phyloP scores from a whole-genome alignment of 2,888 invertebrate genomes.

The Tethea ocularis region DNA sequence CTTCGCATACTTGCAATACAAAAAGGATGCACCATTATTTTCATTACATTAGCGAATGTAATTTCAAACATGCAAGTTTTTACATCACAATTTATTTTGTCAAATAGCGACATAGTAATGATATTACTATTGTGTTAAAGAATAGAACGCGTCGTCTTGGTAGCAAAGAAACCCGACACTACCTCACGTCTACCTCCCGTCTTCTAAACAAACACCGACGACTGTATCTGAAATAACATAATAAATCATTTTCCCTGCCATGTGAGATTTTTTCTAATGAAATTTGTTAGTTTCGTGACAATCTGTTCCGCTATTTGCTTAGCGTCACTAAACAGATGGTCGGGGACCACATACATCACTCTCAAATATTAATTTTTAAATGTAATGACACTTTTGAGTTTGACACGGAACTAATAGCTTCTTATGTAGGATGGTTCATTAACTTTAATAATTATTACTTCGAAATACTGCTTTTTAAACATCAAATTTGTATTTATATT shows the following conservation, averaged over 20 bases:
- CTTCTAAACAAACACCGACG: conserved; percentile 40
- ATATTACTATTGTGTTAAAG: conserved; percentile 51
- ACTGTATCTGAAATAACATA: conserved; percentile 63
- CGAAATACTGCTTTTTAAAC: neutral
- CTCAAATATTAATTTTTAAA: conserved; percentile 64
- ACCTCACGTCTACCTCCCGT: conserved; percentile 50
- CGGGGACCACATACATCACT: conserved; percentile 66
- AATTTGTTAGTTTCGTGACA: conserved; percentile 81
- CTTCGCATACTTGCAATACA: too few species aligned
- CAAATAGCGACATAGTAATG: conserved; percentile 24
- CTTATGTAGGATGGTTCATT: conserved; percentile 17
- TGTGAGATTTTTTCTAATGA: conserved; percentile 60
- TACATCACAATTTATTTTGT: neutral
- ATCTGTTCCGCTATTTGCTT: conserved; percentile 83
- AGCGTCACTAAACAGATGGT: conserved; percentile 76
- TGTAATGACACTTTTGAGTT: conserved; percentile 45
- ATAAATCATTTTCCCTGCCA: conserved; percentile 76
- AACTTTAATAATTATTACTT: conserved; percentile 43
- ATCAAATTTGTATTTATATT: neutral
- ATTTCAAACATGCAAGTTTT: too few species aligned
- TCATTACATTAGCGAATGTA: too few species aligned
- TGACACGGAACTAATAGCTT: conserved; percentile 57
- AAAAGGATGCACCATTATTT: too few species aligned
- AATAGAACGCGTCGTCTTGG: conserved; percentile 29
- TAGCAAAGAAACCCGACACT: conserved; percentile 61